phyloP scores from a whole-genome alignment of 2,113 vertebrate genomes.

The Oreochromis niloticus region DNA sequence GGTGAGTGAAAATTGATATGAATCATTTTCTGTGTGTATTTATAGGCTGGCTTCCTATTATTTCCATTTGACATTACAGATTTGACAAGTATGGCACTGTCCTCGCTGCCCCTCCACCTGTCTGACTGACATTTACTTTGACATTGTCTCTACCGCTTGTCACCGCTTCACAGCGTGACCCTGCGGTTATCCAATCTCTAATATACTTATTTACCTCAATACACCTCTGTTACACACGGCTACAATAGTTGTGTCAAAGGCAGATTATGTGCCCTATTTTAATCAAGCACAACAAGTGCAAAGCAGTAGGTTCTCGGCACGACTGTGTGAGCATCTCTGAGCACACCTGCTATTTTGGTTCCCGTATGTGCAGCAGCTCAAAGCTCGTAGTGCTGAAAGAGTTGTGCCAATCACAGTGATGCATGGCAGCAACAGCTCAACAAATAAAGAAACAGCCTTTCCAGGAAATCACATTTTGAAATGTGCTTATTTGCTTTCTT shows the following conservation, averaged over 20 bases:
- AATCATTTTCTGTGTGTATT: not conserved
- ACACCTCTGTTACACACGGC: not conserved
- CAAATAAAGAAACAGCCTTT: not conserved
- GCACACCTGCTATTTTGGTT: not conserved
- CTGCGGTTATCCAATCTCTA: not conserved
- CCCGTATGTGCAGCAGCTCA: not conserved
- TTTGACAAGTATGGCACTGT: not conserved
- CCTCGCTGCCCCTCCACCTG: not conserved
- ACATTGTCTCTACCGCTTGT: not conserved
- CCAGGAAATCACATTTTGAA: not conserved
- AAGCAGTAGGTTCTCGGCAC: not conserved
- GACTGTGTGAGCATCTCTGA: not conserved
- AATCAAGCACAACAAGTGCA: not conserved
- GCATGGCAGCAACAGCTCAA: not conserved
- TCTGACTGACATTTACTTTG: not conserved
- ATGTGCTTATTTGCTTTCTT: not conserved
- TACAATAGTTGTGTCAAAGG: not conserved
- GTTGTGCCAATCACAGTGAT: not conserved
- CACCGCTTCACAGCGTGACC: not conserved
- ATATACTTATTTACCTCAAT: not conserved
- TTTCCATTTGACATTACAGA: not conserved
- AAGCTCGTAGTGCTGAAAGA: not conserved
- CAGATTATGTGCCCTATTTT: not conserved
- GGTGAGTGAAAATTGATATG: not conserved
- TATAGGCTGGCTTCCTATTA: not conserved